phyloP scores from a whole-genome alignment of 2,888 invertebrate genomes.

The Drosophila anomalata region DNA sequence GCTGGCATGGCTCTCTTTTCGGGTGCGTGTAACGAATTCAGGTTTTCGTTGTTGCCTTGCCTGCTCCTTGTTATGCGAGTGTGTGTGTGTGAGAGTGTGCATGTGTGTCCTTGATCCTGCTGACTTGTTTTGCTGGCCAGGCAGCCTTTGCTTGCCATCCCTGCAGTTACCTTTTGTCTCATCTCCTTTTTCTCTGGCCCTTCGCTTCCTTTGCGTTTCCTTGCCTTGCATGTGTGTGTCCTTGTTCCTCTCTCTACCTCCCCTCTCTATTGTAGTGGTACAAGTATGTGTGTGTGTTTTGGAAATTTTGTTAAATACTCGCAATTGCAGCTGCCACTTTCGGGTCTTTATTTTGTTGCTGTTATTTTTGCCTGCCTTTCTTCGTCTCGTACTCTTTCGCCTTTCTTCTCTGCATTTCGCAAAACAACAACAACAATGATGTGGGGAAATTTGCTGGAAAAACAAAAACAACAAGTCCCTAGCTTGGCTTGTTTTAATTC shows the following conservation, averaged over 20 bases:
- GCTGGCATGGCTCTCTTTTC: slow-evolving; percentile 21
- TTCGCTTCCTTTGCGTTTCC: slow-evolving; percentile 47
- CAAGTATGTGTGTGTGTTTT: slow-evolving; percentile 13
- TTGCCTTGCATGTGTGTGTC: slow-evolving; percentile 46
- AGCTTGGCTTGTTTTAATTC: slow-evolving; percentile 25
- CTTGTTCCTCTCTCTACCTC: slow-evolving; percentile 6
- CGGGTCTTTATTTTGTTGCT: slow-evolving; percentile 50
- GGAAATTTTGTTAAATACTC: slow-evolving; percentile 43
- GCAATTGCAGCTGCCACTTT: slow-evolving; percentile 81
- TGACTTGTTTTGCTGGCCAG: slow-evolving; percentile 57
- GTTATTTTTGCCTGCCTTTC: slow-evolving; percentile 41
- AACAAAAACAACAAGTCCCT: slow-evolving; percentile 20
- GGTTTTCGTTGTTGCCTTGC: slow-evolving; percentile 45
- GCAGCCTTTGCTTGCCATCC: slow-evolving; percentile 56
- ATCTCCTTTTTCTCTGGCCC: slow-evolving; percentile 47
- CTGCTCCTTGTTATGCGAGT: slow-evolving; percentile 29
- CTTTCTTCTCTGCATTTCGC: neutral
- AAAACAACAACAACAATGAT: slow-evolving; percentile 13
- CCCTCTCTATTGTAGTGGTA: neutral
- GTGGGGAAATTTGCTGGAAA: slow-evolving; percentile 13
- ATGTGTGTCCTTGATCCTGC: slow-evolving; percentile 81
- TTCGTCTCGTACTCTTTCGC: slow-evolving; percentile 1
- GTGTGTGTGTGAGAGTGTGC: slow-evolving; percentile 43
- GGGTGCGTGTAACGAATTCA: slow-evolving; percentile 67
- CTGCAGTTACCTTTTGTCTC: slow-evolving; percentile 47